Base-by-base conservation (phyloP, 1,140 invertebrate genomes). In the Caerostris extrusa region DNA sequence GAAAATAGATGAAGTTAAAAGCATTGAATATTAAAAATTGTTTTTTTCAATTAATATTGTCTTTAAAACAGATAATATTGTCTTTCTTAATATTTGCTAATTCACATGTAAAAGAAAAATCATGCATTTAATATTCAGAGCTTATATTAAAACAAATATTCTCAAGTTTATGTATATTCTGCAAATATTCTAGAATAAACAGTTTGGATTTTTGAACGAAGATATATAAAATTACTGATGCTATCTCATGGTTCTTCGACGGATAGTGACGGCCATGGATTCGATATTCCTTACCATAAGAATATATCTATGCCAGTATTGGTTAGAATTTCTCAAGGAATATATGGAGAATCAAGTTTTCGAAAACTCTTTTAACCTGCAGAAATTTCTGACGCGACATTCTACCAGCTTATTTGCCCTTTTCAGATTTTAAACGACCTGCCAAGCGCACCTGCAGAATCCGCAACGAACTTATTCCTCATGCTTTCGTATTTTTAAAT, bases 341-440 rank as follows among this genome's bases (percentile, higher is more conserved):
- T 77, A 12, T 50, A 14, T 34, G 5, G 71, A 53, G 14, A 34
- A 12, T 34, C 34, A 53, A 77, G 71, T 77, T 77, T 50, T 50
- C 5, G 71, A 50, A 34, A 77, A 77, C 34, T 77, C 34, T 77
- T 77, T 77, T 12, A 77, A 34, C 8, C 71, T 77, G 34, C 10
- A 5, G 71, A 77, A 77, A 77, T 77, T 77, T 53, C 34, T 77
- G 3, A 77, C 71, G 10, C 71, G 71, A 77, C 71, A 77, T 77
- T 77, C 71, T 50, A 12, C 71, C 10, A 77, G 34, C 12, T 50
- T 77, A 53, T 77, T 77, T 77, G 50, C 19, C 34, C 50, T 77
- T 77, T 53, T 77, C 50, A 50, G 71, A 77, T 77, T 77, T 77
- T 77, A 77, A 77, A 77, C 34, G 71, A 77, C 71, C 71, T 77